These are phyloP conservation scores for Rhinogobius similis DNA, from an alignment of 2,113 vertebrate genomes.

Conservation along the genomic window DNA sequence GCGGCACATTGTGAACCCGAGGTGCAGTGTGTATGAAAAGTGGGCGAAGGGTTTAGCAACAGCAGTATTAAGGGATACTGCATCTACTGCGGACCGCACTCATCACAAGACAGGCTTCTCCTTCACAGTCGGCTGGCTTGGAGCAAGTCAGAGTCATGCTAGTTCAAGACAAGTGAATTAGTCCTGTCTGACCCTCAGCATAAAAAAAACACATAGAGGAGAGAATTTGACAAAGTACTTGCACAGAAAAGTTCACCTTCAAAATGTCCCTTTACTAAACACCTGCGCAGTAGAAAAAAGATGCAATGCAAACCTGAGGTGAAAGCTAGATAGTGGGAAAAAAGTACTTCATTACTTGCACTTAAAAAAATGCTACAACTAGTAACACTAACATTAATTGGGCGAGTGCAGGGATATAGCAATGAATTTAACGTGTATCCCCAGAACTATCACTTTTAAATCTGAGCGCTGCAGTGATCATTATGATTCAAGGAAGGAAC, in stretches of 20 bases:
- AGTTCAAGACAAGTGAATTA: constrained; percentile 20
- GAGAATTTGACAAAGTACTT: constrained; percentile 1
- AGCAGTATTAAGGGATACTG: constrained; percentile 12
- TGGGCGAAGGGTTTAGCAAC: not conserved
- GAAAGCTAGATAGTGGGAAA: not conserved
- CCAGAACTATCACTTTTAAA: no score
- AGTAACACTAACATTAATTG: not conserved
- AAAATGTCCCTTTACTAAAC: not conserved
- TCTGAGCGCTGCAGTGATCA: no score
- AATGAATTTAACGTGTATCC: no score
- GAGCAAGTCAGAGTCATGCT: constrained; percentile 12
- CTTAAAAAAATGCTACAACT: no score
- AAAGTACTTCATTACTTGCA: no score
- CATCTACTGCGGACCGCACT: constrained; percentile 12
- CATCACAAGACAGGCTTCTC: constrained; percentile 5
- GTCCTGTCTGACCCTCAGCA: constrained; percentile 14
- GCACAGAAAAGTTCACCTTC: constrained; percentile 4
- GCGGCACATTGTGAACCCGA: constrained; percentile 11
- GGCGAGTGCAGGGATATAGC: not conserved
- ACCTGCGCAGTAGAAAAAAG: not conserved
- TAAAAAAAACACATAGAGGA: constrained; percentile 7
- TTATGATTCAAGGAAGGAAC: not conserved
- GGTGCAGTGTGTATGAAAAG: constrained; percentile 23
- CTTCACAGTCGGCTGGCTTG: constrained; percentile 31
- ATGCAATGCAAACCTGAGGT: not conserved